A percentile compares a stretch with the other conserved stretches of the same genome.
Evolutionary conservation across 1,140 invertebrate species (phyloP).

Genomic region (Nixonia krombeini): DNA sequence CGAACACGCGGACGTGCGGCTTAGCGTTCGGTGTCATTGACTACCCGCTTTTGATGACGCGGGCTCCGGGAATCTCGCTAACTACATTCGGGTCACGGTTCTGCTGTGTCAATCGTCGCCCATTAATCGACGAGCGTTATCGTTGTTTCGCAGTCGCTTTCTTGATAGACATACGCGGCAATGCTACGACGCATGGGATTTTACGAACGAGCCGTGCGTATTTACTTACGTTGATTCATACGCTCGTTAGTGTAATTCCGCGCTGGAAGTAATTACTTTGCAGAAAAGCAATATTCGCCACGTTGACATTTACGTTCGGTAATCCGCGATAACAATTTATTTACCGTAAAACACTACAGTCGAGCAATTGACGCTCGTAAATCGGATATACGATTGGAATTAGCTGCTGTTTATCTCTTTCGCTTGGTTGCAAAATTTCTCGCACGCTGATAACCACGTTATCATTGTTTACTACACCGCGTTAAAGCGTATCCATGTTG

Average conservation of each 20-base stretch:
- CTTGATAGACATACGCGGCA: background rate
- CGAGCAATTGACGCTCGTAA: background rate
- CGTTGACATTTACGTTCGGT: too few relatives aligned
- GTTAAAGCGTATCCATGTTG: too few relatives aligned
- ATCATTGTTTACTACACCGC: background rate
- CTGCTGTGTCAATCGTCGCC: too few relatives aligned
- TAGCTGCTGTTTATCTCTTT: background rate
- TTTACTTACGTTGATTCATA: background rate
- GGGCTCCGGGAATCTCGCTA: constrained; percentile 39
- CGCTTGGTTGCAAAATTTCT: background rate
- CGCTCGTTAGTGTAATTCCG: background rate
- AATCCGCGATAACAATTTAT: background rate
- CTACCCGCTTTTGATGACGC: constrained; percentile 37
- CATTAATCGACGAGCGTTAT: too few relatives aligned
- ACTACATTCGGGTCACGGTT: constrained; percentile 44
- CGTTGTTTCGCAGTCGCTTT: background rate
- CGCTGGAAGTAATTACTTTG: background rate
- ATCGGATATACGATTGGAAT: background rate
- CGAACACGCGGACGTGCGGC: background rate
- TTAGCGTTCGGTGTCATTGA: constrained; percentile 28
- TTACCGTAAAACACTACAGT: background rate
- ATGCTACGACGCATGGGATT: too few relatives aligned
- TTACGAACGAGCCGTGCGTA: background rate
- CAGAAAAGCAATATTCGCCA: too few relatives aligned
- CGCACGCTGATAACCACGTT: background rate